These are phyloP conservation scores for Trinectes maculatus DNA, from an alignment of 2,113 vertebrate species.

Conservation along the genomic window DNA sequence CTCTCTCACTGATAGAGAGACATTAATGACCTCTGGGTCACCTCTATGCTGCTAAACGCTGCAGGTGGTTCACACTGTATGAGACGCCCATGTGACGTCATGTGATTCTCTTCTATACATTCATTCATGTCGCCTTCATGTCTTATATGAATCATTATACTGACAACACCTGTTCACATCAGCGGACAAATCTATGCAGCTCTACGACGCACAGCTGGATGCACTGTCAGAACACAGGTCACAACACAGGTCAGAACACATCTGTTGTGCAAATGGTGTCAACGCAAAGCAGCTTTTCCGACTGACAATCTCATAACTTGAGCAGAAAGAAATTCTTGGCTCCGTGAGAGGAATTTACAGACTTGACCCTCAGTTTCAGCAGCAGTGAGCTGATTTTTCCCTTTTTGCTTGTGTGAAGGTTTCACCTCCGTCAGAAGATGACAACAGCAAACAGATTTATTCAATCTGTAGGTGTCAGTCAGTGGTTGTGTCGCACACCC, in stretches of 20 bases:
- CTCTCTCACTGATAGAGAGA: neutral
- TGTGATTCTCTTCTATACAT: too few relatives aligned
- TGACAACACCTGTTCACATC: too few relatives aligned
- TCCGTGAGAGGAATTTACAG: conserved; percentile 27
- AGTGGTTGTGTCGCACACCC: conserved; percentile 44
- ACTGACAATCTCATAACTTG: neutral
- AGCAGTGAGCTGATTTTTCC: neutral
- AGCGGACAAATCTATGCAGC: too few relatives aligned
- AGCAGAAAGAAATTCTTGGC: neutral
- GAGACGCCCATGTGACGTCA: too few relatives aligned
- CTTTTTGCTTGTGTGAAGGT: neutral
- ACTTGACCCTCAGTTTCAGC: conserved; percentile 17
- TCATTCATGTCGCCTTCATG: too few relatives aligned
- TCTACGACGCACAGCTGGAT: neutral
- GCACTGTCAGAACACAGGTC: neutral
- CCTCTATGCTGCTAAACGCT: neutral
- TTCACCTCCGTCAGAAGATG: neutral
- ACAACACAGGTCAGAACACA: conserved; percentile 6
- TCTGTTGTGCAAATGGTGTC: conserved; percentile 11
- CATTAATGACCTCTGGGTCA: conserved; percentile 6
- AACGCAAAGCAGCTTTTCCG: conserved; percentile 7
- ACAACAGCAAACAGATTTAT: conserved; percentile 4
- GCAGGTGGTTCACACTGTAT: conserved; percentile 10
- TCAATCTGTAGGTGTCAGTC: conserved; percentile 32
- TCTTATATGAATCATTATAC: too few relatives aligned